Evolutionary conservation across 2,888 invertebrate genomes (phyloP).

Genomic region (Trichopoda pennipes): DNA sequence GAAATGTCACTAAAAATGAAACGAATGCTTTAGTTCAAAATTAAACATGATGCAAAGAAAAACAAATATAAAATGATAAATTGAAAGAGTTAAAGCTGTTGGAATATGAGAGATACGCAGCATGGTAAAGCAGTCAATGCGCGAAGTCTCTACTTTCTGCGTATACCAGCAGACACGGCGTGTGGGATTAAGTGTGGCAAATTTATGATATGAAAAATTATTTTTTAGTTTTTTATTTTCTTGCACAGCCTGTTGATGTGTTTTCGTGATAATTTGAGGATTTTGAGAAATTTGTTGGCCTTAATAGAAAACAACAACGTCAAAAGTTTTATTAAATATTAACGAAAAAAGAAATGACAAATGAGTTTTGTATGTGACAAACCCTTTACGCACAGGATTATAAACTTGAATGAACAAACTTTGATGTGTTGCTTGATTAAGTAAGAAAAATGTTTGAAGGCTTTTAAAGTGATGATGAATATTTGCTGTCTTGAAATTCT

Average conservation of each 20-base stretch:
- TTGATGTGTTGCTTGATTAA: slow-evolving; percentile 62
- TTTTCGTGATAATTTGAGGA: slow-evolving; percentile 71
- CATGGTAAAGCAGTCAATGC: slow-evolving; percentile 17
- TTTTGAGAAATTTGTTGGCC: slow-evolving; percentile 67
- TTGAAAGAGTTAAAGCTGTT: slow-evolving; percentile 57
- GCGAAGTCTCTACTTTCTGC: slow-evolving; percentile 35
- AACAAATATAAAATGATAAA: slow-evolving; percentile 68
- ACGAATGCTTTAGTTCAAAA: slow-evolving; percentile 59
- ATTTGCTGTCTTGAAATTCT: slow-evolving; percentile 22
- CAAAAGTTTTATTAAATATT: slow-evolving; percentile 35
- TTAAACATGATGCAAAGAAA: slow-evolving; percentile 34
- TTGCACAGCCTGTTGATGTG: slow-evolving; percentile 63
- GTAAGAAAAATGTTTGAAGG: slow-evolving; percentile 46
- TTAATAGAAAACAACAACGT: slow-evolving; percentile 29
- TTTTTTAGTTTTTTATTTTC: slow-evolving; percentile 21
- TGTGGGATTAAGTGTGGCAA: slow-evolving; percentile 78
- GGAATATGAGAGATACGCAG: slow-evolving; percentile 21
- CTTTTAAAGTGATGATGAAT: slow-evolving; percentile 53
- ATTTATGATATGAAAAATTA: slow-evolving; percentile 78
- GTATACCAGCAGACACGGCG: slow-evolving; percentile 67
- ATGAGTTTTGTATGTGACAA: slow-evolving; percentile 79
- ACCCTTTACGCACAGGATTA: slow-evolving; percentile 77
- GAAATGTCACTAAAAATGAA: slow-evolving; percentile 76
- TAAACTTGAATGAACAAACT: slow-evolving; percentile 22
- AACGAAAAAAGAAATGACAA: slow-evolving; percentile 74